Conservation (phyloP, 2,888 invertebrate species). For the Theodoxus fluviatilis region DNA sequence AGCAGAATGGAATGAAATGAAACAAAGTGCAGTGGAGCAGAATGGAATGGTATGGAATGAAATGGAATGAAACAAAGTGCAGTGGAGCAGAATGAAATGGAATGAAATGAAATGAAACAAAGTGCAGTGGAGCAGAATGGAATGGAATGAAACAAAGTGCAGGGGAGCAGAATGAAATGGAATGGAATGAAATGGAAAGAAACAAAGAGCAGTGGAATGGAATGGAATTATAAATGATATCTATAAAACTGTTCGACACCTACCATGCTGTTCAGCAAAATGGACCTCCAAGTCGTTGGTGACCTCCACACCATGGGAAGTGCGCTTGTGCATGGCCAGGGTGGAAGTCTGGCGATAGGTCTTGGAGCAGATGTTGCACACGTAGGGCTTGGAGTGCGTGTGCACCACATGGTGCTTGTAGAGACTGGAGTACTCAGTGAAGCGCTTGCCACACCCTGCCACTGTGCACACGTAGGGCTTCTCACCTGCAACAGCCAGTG, state of each 20-base stretch:
- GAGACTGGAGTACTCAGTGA: constrained; percentile 76
- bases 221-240: no score
- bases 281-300: constrained; percentile 46
- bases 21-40: no score
- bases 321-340: constrained; percentile 72
- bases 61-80: no score
- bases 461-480: constrained; percentile 74
- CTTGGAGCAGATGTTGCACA: constrained; percentile 71
- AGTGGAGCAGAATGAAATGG: no score
- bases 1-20: no score
- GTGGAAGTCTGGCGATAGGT: constrained; percentile 73
- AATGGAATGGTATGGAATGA: no score
- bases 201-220: no score
- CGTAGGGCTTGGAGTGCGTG: constrained; percentile 71
- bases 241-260: not conserved
- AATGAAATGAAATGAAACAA: no score
- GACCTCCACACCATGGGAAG: constrained; percentile 69
- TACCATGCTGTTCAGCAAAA: constrained; percentile 36
- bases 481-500: constrained; percentile 69
- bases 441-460: constrained; percentile 72
- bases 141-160: no score
- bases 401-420: constrained; percentile 75
- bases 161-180: no score
- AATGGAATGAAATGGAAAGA: no score
- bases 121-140: no score